Base-by-base conservation (phyloP, 1,140 invertebrate genomes). In the Trypoxylus dichotomus region DNA sequence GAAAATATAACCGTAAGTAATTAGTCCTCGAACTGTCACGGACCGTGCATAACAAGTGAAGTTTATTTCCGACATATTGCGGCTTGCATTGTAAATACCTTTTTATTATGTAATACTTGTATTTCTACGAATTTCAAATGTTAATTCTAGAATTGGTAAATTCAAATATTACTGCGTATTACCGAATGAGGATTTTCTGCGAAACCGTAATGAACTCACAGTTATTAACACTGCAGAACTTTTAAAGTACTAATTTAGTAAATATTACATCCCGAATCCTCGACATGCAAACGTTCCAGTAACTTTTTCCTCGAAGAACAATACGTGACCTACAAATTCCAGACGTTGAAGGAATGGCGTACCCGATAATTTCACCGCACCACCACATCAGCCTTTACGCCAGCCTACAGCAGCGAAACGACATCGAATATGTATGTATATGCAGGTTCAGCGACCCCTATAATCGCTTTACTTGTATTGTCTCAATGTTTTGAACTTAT, bases 251-350 rank as follows among this genome's bases (percentile, higher is more conserved):
- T 2, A 54, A 54, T 54, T 54, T 19, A 54, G 47, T 54, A 19
- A 54, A 54, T 19, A 54, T 54, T 54, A 21, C 47, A 54, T n/a
- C 19, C 15, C 1, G 42, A 43, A 43, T 54, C 47, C n/a, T 19
- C 47, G 15, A 19, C 47, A 54, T 54, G 24, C 60, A 63, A 68
- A 68, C 21, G 24, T 15, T 27, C 27, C 19, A 7, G 60, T 8
- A 68, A 68, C 60, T 11, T 27, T 24, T 68, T 68, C 60, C 60
- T 10, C 60, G 60, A 68, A 68, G 24, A 68, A 68, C 60, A 68
- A 68, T 68, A 68, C 60, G 60, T 68, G 60, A 68, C 60, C 60
- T 29, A 68, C 60, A 68, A 24, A 68, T 68, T 24, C 27, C 60
- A 68, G 60, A 68, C 60, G 60, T 68, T 68, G 60, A 29, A 21